Base-by-base conservation (phyloP, 1,140 invertebrate species). In the Hyles euphorbiae region DNA sequence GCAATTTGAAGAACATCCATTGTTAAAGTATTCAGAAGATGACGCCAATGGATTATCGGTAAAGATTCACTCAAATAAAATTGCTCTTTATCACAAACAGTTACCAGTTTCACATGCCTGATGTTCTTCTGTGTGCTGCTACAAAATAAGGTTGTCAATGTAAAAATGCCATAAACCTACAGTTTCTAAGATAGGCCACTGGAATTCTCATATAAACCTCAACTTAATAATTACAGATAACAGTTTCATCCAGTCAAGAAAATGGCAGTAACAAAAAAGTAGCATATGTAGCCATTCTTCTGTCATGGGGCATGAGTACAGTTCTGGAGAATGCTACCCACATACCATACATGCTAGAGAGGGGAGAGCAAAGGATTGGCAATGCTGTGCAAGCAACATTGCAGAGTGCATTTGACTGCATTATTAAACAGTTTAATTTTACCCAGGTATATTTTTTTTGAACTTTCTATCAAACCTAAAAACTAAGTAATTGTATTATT, bases 401-500 rank as follows among this genome's bases (percentile, higher is more conserved):
- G 49, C 78, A 78, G 55, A 80, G 67, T 47, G 60, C 88, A 50
- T 90, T 90, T 83, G 87, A 89, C 53, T 90, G 88, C 53, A 81
- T 79, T 47, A 83, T 90, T 33, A 78, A 77, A 47, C 82, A 78
- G 9, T 78, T 81, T 51, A 56, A 43, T 68, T 89, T 89, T 63
- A 81, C 78, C 53, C 81, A 89, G 79, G 88, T 90, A 70, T 50
- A 40, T 45, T 12, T 67, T 56, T 48, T 8, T 48, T 61, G 59
- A 44, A 22, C 22, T 22, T 22, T 22, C 22, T 22, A 1, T 22
- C 22, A 22, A 22, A 22, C 22, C 22, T 22, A 22, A 22, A 22
- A 22, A 22, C 22, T 22, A 22, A 22, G 22, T 22, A 22, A 22
- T 22, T 22, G 22, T 22, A 22, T 22, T 2, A 22, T 22, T 22